These are phyloP conservation scores for Agonum fuliginosum DNA, from an alignment of 2,888 invertebrate species.

Conservation along the genomic window DNA sequence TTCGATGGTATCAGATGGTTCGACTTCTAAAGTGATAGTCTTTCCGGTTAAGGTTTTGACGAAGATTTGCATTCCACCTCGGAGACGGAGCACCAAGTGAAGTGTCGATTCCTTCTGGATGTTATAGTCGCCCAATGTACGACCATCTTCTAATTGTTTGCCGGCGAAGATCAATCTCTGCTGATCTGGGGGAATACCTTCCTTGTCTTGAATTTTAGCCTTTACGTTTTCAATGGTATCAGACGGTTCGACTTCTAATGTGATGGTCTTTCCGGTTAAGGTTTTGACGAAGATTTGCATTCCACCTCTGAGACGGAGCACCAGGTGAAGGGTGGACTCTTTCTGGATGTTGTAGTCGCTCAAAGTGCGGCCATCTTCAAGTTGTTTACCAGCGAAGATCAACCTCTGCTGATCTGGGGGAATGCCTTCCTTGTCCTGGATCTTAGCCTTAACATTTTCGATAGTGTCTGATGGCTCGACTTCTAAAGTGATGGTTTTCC, in stretches of 20 bases:
- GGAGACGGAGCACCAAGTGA: conserved; percentile 90
- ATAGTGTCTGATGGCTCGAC: conserved; percentile 80
- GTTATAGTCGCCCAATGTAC: conserved; percentile 87
- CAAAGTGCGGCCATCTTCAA: conserved; percentile 80
- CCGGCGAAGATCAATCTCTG: conserved; percentile 93
- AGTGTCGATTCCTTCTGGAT: conserved; percentile 95
- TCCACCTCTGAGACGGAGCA: conserved; percentile 79
- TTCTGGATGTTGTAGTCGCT: conserved; percentile 83
- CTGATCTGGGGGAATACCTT: conserved; percentile 92
- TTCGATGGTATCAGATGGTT: conserved; percentile 80
- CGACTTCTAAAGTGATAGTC: conserved; percentile 76
- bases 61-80: conserved; percentile 80
- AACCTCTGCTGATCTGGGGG: conserved; percentile 79
- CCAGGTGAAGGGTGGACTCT: conserved; percentile 77
- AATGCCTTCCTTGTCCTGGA: conserved; percentile 76
- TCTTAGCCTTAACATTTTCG: conserved; percentile 79
- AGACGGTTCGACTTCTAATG: conserved; percentile 73
- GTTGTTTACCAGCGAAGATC: conserved; percentile 80
- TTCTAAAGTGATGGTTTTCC: conserved; percentile 76
- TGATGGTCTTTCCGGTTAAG: conserved; percentile 65
- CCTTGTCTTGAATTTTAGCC: conserved; percentile 82
- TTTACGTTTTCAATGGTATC: conserved; percentile 79
- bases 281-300: conserved; percentile 80
- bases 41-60: conserved; percentile 75
- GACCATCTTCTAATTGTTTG: conserved; percentile 93